These are phyloP conservation scores for Ceratotherium simum DNA, from an alignment of 2,113 vertebrate genomes.

Conservation along the genomic window DNA sequence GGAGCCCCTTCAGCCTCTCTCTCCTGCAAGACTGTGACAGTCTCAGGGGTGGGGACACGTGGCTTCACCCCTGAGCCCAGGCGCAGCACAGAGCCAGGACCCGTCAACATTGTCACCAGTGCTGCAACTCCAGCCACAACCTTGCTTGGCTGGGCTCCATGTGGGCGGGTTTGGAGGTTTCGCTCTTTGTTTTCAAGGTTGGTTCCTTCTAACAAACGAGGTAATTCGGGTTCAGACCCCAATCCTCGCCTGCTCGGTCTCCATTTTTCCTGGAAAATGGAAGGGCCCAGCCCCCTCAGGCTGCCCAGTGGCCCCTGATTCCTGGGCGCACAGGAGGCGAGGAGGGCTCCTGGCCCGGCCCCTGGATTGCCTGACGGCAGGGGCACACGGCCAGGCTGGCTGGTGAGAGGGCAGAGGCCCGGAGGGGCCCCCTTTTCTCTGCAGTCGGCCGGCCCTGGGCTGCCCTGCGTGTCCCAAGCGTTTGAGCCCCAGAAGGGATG, in stretches of 20 bases:
- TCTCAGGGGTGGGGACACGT: accelerated
- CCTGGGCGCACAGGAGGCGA: not conserved
- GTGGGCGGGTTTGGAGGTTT: not conserved
- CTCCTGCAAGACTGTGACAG: accelerated
- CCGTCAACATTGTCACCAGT: accelerated
- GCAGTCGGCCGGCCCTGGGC: not conserved
- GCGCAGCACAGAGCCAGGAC: not conserved
- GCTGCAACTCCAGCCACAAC: not conserved
- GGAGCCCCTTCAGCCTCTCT: not conserved
- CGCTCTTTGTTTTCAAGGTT: not conserved
- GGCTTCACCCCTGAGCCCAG: not conserved
- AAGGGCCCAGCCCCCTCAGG: too few relatives aligned
- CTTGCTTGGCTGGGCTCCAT: accelerated
- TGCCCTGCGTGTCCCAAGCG: not conserved
- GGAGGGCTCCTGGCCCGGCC: not conserved
- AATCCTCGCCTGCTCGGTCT: not conserved
- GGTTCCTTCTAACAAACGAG: not conserved
- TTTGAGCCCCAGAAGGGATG: not conserved
- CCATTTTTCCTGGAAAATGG: not conserved
- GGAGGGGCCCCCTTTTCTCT: not conserved
- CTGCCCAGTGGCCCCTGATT: not conserved
- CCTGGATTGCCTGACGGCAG: too few relatives aligned
- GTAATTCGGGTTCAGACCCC: not conserved
- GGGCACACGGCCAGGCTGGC: too few relatives aligned
- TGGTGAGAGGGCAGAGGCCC: not conserved